Conservation (phyloP, 2,113 vertebrate species). For the Danionella cerebrum region DNA sequence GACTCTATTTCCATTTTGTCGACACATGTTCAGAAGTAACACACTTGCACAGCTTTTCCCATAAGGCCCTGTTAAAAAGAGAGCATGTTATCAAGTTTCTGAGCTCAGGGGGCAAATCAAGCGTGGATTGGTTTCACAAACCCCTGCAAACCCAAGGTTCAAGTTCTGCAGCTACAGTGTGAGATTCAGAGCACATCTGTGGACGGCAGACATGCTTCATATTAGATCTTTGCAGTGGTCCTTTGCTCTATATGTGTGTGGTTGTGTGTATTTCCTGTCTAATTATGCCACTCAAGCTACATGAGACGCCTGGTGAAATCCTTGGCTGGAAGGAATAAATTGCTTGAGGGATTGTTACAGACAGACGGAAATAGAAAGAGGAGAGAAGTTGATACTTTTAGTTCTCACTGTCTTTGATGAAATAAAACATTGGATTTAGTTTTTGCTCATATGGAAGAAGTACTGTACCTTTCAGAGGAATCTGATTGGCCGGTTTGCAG, state of each 20-base stretch:
- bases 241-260: not conserved
- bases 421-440: too few species aligned
- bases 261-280: not conserved
- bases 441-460: too few species aligned
- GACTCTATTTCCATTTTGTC: constrained; percentile 7
- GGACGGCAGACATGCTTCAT: not conserved
- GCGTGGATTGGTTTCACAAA: not conserved
- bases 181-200: not conserved
- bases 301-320: not conserved
- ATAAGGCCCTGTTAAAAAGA: constrained; percentile 8
- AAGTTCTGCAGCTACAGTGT: not conserved
- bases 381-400: not conserved
- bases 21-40: constrained; percentile 2
- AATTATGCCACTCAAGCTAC: not conserved
- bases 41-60: not conserved
- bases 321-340: not conserved
- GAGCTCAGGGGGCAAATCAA: not conserved
- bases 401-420: constrained; percentile 1
- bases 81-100: constrained; percentile 3
- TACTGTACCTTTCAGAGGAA: too few species aligned
- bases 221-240: constrained; percentile 10
- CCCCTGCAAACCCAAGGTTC: not conserved
- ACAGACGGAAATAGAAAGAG: not conserved
- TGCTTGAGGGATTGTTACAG: not conserved
- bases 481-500: too few species aligned